Evolutionary conservation across 2,888 invertebrate species (phyloP).

Genomic region (Eledona agricola): DNA sequence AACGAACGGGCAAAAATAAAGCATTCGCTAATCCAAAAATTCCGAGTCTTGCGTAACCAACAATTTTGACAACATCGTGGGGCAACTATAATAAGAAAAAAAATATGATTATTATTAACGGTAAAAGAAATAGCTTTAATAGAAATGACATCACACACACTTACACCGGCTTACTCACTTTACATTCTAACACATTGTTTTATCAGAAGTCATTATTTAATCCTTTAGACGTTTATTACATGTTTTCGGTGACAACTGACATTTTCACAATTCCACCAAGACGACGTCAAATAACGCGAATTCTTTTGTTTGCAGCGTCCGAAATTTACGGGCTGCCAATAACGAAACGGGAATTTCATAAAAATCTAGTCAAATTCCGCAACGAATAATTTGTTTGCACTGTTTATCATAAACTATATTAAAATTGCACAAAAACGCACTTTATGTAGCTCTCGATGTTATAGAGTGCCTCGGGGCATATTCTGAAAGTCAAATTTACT

Average conservation of each 20-base stretch:
- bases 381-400: constrained; percentile 1
- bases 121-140: constrained; percentile 1
- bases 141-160: constrained; percentile 7
- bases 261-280: too few species aligned
- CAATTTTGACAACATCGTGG: constrained; percentile 6
- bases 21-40: constrained; percentile 15
- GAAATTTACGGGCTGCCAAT: too few species aligned
- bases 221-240: constrained; percentile 2
- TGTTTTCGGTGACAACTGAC: too few species aligned
- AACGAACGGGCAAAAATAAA: constrained; percentile 22
- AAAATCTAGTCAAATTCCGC: not conserved
- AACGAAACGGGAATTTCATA: too few species aligned
- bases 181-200: too few species aligned
- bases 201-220: too few species aligned
- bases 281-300: too few species aligned
- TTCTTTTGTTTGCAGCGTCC: too few species aligned
- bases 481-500: too few species aligned
- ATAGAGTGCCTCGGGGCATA: too few species aligned
- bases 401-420: constrained; percentile 2
- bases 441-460: too few species aligned
- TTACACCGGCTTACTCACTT: not conserved
- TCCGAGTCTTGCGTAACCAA: constrained; percentile 18
- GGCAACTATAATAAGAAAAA: constrained; percentile 1
- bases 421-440: too few species aligned
- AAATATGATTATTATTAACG: constrained; percentile 2